Base-by-base conservation (phyloP, 2,888 invertebrate genomes). In the Brachynemurus nebulosus region DNA sequence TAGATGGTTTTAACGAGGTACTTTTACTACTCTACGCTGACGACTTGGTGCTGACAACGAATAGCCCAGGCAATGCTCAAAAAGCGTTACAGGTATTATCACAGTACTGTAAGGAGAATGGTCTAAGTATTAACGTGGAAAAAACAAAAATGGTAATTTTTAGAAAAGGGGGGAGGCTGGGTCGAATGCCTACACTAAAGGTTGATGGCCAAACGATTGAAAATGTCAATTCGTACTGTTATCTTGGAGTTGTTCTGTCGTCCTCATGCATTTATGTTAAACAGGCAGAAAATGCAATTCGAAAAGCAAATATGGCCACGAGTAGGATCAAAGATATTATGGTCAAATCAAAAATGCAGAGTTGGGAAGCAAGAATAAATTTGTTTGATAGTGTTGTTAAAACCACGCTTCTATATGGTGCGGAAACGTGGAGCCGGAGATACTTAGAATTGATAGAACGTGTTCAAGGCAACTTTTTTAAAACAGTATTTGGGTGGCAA, bases 11-110 rank as follows among this genome's bases (percentile, higher is more conserved):
- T 16, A 42, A 11, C 11, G 42, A 42, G 9, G 30, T 35, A 19
- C 12, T 35, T 2, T 27, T 42, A 30, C 20, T 42, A 42, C 35
- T 42, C 3, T 42, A 42, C 11, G 42, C 42, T 18, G 42, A 42
- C 20, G 42, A 42, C 16, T 12, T 42, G 34, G 35, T 35, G 30
- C 21, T 42, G 20, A 12, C 35, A 8, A 4, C 23, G 9, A 43
- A 12, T 36, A 16, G 36, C 6, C 25, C 18, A 16, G 8, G n/a
- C 4, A 34, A 37, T 21, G 23, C 14, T 19, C 21, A 36, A 17
- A 12, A 25, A 27, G 19, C 18, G 27, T 25, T 25, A 25, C 8
- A 25, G 8, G 27, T 25, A 11, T 25, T 25, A 25, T 9, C 27
- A 9, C 18, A 43, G 25, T 43, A 44, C 18, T 44, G 44, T 37